Evolutionary conservation across 1,140 invertebrate species (phyloP).

Genomic region (Oscheius sp.): DNA sequence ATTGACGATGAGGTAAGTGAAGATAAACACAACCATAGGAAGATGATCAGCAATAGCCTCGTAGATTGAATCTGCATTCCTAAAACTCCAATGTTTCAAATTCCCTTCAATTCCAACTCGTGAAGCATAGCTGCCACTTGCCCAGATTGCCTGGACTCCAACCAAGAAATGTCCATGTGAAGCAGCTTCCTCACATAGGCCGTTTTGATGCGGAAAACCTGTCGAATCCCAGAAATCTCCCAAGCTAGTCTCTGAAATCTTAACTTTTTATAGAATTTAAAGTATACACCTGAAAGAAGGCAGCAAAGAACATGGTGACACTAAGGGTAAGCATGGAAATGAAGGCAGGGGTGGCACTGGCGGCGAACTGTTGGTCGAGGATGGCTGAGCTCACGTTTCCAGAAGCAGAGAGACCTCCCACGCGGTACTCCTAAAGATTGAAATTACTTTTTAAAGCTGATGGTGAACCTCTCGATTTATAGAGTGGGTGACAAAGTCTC

Average conservation of each 20-base stretch:
- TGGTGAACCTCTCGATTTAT: constrained; percentile 49
- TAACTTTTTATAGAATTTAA: constrained; percentile 20
- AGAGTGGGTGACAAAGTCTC: constrained; percentile 52
- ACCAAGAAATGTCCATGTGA: constrained; percentile 58
- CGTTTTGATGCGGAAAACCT: constrained; percentile 56
- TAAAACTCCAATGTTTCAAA: constrained; percentile 26
- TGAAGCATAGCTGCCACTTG: constrained; percentile 57
- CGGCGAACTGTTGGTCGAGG: constrained; percentile 48
- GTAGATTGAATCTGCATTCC: constrained; percentile 56
- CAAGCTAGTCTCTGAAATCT: constrained; percentile 50
- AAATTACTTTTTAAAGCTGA: not conserved
- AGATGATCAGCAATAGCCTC: constrained; percentile 58
- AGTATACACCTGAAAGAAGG: constrained; percentile 50
- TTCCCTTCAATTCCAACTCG: constrained; percentile 41
- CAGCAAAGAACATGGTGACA: constrained; percentile 53
- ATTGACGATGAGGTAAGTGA: constrained; percentile 42
- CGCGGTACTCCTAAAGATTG: not conserved
- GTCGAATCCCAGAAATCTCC: constrained; percentile 55
- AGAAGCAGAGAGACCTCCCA: constrained; percentile 1
- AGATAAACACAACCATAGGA: constrained; percentile 55
- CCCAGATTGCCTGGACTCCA: constrained; percentile 55
- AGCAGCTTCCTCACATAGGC: constrained; percentile 55
- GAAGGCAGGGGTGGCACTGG: constrained; percentile 53
- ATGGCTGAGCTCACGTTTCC: not conserved
- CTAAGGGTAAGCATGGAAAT: constrained; percentile 50